Percentiles rank a stretch among this genome's conserved stretches.
phyloP scores from a whole-genome alignment of 1,140 invertebrate species.

The Thaumatotibia leucotreta region DNA sequence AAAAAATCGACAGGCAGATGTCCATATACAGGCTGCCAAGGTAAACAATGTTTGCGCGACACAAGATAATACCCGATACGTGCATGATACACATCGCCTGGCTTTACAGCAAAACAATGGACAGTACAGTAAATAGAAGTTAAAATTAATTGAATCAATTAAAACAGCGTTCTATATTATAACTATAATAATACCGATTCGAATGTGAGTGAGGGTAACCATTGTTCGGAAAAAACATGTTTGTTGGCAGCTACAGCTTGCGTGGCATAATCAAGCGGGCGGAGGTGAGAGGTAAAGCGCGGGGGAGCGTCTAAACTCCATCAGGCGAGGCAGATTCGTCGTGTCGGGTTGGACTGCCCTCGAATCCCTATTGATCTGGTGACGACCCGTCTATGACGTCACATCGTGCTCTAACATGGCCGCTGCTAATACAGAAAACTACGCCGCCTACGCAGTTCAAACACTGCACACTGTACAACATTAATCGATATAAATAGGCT shows the following conservation, averaged over 20 bases:
- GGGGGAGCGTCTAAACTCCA: constrained; percentile 21
- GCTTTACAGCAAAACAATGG: neutral
- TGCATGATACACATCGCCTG: neutral
- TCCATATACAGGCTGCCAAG: neutral
- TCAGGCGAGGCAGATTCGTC: constrained; percentile 35
- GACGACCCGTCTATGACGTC: constrained; percentile 41
- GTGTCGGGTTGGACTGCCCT: constrained; percentile 37
- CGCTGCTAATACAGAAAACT: constrained; percentile 12
- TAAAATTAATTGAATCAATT: neutral
- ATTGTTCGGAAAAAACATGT: constrained; percentile 15
- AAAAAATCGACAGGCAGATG: neutral
- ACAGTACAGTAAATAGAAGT: neutral
- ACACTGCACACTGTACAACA: neutral
- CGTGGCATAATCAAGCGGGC: constrained; percentile 17
- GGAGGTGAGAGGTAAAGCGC: constrained; percentile 17
- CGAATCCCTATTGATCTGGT: constrained; percentile 50
- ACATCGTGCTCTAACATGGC: constrained; percentile 15
- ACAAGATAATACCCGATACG: neutral
- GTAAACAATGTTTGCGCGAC: neutral
- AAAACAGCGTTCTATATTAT: neutral
- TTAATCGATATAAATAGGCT: neutral
- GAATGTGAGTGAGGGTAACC: neutral
- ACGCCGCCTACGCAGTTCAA: constrained; percentile 11
- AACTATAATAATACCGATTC: neutral
- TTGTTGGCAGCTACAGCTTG: neutral